Base-by-base conservation (phyloP, 2,797 vertebrate species). In the Pristis pectinata region DNA sequence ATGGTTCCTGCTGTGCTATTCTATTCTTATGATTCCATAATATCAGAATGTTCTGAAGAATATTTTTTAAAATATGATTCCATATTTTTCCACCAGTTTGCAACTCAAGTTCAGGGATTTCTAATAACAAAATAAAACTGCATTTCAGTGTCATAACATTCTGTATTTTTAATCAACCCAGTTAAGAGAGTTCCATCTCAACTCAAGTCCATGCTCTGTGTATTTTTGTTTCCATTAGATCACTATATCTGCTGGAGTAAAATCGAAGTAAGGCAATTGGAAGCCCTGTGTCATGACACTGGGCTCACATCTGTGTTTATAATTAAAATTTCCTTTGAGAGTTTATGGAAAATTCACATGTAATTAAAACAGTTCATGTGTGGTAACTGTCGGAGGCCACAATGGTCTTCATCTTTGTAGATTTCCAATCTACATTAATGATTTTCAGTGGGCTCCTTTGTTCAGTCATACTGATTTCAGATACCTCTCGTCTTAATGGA, bases 261-360 rank as follows among this genome's bases (percentile, higher is more conserved):
- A 72, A 30, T 72, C 1, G 91, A 72, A 49, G 10, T 72, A 93
- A 93, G 67, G 41, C 44, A 72, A 27, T 24, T 70, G 67, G 64
- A 72, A 74, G 24, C 91, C 41, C 37, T 30, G 7, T 15, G 91
- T 53, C 91, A 53, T 74, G 67, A 49, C 34, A 13, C 64, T 53
- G 67, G 64, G 27, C 70, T 74, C 67, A 70, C 91, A 93, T 93
- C 91, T 93, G 91, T 74, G 41, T 93, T 93, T 93, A 93, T 49
- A 93, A 93, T 93, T 30, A 74, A 53, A 37, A 93, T 49, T 93
- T 93, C 91, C 91, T 93, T 49, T 89, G 85, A 89, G 85, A 89
- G 34, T 49, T 37, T n/a, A 61, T 59, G 41, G 22, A 74, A 74
- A 27, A 93, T 93, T 93, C 91, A 72, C 91, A 37, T 92, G 44